Base-by-base conservation (phyloP, 2,888 invertebrate genomes). In the Parnassius glacialis region DNA sequence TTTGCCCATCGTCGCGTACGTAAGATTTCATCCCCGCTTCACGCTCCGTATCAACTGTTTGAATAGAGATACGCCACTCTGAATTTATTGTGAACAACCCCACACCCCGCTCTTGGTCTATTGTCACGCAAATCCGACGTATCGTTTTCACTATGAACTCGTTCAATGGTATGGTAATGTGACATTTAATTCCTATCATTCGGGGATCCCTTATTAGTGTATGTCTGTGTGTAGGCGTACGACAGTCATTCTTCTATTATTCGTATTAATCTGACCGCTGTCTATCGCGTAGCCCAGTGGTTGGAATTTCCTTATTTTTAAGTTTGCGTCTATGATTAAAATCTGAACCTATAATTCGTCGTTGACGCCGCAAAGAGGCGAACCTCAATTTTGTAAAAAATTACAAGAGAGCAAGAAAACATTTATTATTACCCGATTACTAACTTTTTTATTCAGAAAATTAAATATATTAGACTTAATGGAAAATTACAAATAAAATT, bases 61-160 rank as follows among this genome's bases (percentile, higher is more conserved):
- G 90, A 91, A 90, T 91, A 89, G 87, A 89, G 81, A 87, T 85
- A 87, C 85, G 84, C 81, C 78, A 78, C 84, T 83, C 83, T 79
- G 83, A 83, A 84, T 88, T 88, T 89, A 90, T 87, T 89, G 89
- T 88, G 81, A 80, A 79, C 80, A 78, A 68, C 74, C 65, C 69
- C 45, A 48, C 64, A 55, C 45, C 42, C 62, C 68, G 65, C 67
- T 64, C 60, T 65, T 67, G 65, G 64, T 68, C 76, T 79, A 86
- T 85, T 87, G 88, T 88, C 78, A 75, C 79, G 78, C 81, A 89
- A 87, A 90, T 89, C 87, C 87, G 80, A 85, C 85, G 83, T 90
- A 88, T 88, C 87, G 86, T 81, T 84, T 85, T 85, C 86, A 83
- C 84, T 86, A 78, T 78, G 82, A 85, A 85, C 83, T 83, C 83